Conservation (phyloP, 2,113 vertebrate species). For the Craseonycteris thonglongyai region DNA sequence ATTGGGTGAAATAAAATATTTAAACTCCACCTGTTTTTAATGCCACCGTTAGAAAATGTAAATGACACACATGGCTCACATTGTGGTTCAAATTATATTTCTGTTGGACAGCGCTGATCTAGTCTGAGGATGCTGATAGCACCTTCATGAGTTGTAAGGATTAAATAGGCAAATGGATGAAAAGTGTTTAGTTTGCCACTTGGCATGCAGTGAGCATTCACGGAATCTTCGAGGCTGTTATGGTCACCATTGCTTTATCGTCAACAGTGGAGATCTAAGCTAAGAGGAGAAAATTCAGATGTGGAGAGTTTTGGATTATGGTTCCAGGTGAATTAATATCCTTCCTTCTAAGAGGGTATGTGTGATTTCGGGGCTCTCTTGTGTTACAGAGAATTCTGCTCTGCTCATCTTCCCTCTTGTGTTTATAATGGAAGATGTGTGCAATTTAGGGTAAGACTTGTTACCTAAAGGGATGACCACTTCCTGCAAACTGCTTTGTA, state of each 20-base stretch:
- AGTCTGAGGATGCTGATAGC: neutral
- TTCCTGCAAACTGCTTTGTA: neutral
- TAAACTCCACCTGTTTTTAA: neutral
- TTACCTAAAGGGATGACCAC: neutral
- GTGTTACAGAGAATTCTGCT: neutral
- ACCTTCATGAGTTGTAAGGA: neutral
- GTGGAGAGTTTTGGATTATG: neutral
- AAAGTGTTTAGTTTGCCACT: neutral
- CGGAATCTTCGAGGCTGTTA: neutral
- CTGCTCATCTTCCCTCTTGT: neutral
- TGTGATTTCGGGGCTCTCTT: neutral
- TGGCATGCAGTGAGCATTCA: neutral
- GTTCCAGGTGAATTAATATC: neutral
- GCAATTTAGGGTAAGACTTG: neutral
- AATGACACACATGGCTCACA: neutral
- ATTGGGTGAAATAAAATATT: neutral
- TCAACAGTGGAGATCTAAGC: neutral
- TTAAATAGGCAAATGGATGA: neutral
- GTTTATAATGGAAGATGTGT: neutral
- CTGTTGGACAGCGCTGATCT: neutral
- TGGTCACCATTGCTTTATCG: accelerated
- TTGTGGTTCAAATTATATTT: neutral
- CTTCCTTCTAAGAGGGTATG: neutral
- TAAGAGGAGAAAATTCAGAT: neutral
- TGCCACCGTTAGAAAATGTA: neutral